Conservation (phyloP, 1,140 invertebrate genomes). For the Aphelenchoides besseyi region DNA sequence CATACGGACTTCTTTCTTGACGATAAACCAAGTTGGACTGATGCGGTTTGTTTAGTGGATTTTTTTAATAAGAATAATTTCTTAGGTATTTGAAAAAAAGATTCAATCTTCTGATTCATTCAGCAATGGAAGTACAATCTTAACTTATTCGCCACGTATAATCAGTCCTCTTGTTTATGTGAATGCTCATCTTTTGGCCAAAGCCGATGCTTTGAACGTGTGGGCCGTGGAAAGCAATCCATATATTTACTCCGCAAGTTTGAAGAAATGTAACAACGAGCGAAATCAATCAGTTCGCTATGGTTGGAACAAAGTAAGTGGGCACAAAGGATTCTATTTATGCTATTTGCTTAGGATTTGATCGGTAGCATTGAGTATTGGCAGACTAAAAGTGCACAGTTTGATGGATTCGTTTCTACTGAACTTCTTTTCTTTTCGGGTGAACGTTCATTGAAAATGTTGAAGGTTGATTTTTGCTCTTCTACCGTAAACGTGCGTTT, state of each 20-base stretch:
- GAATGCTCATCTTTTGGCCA: constrained; percentile 48
- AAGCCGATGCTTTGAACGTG: constrained; percentile 43
- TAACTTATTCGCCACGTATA: constrained; percentile 41
- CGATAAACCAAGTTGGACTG: constrained; percentile 43
- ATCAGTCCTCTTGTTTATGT: constrained; percentile 37
- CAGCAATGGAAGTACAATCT: constrained; percentile 16
- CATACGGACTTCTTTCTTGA: constrained; percentile 48
- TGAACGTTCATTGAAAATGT: background rate
- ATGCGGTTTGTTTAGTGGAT: constrained; percentile 33
- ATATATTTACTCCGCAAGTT: constrained; percentile 48
- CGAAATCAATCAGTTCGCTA: constrained; percentile 42
- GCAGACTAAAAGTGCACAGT: constrained; percentile 35
- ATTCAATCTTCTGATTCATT: constrained; percentile 15
- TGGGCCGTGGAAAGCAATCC: constrained; percentile 56
- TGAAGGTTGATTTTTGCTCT: background rate
- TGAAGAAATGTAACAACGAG: constrained; percentile 51
- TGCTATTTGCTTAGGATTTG: background rate
- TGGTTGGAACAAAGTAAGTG: constrained; percentile 25
- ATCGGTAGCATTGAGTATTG: constrained; percentile 46
- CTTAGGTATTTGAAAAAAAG: constrained; percentile 7
- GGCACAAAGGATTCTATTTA: background rate
- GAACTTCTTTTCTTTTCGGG: constrained; percentile 37
- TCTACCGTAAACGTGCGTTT: background rate
- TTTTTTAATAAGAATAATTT: constrained; percentile 16
- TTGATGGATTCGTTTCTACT: constrained; percentile 49